These are phyloP conservation scores for Dicycla oo DNA, from an alignment of 2,888 invertebrate genomes.

Conservation along the genomic window DNA sequence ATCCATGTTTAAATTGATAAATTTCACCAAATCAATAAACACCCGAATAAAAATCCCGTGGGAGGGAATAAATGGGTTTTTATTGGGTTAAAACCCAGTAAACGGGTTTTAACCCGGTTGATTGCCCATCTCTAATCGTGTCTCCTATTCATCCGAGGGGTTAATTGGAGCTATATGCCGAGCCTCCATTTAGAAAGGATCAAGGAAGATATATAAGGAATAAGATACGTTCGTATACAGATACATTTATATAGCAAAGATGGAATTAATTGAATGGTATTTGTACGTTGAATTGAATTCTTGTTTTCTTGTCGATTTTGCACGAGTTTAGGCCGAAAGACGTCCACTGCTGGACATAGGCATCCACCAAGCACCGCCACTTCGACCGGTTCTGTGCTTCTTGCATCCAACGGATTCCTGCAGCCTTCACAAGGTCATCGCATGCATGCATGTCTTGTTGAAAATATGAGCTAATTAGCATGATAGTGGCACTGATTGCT, in stretches of 20 bases:
- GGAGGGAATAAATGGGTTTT: too few species aligned
- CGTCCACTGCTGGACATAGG: too few species aligned
- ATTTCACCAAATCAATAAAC: too few species aligned
- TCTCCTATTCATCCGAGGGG: slow-evolving; percentile 19
- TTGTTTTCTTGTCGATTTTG: background rate
- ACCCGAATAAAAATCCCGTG: too few species aligned
- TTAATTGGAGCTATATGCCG: slow-evolving; percentile 34
- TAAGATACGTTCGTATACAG: background rate
- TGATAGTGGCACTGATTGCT: background rate
- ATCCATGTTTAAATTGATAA: too few species aligned
- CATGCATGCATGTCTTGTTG: background rate
- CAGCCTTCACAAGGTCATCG: background rate
- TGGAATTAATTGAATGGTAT: background rate
- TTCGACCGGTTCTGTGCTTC: background rate
- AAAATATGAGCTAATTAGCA: background rate
- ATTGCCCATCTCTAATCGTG: too few species aligned
- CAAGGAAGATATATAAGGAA: slow-evolving; percentile 21
- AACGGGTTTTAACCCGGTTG: too few species aligned
- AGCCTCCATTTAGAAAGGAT: slow-evolving; percentile 38
- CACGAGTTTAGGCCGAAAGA: background rate
- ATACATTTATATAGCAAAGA: slow-evolving; percentile 6
- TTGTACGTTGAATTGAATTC: background rate
- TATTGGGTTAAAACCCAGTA: too few species aligned
- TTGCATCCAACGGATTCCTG: background rate
- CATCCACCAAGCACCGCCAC: too few species aligned